Base-by-base conservation (phyloP, 2,888 invertebrate species). In the Belgica antarctica region DNA sequence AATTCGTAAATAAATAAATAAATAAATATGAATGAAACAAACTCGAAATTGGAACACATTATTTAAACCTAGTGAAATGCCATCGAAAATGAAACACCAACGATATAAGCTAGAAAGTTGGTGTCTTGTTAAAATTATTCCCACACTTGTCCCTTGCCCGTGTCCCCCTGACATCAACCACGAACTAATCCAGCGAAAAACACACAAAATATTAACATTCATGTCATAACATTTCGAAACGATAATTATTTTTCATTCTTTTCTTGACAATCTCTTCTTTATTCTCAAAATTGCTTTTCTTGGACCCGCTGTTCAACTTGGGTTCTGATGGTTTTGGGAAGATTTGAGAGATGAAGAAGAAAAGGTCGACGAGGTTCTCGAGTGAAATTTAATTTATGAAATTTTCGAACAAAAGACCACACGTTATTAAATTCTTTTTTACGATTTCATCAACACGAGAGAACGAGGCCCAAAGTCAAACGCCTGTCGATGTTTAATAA, bases 191-290 rank as follows among this genome's bases (percentile, higher is more conserved):
- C 34, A 10, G 34, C 22, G 34, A 62, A 62, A 62, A 62, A 62
- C 62, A 62, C 36, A 62, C 34, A 62, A 62, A 62, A 62, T 34
- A 62, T 62, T 62, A 62, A 62, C 31, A 36, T 36, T 15, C 62
- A 62, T 34, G 62, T 62, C 62, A 62, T 36, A 66, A 66, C 66
- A 66, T 66, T 52, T 66, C 28, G 66, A 47, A 41, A 41, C 66
- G 66, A 66, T 66, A 66, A 66, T 66, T 66, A 66, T 66, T 66
- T 66, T 34, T 41, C 22, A 7, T 63, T 52, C 22, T 52, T 66
- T 63, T 63, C 36, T 63, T 19, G 36, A 22, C 24, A 12, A 19
- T 62, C 24, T n/a, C 34, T 41, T 41, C 5, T 10, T n/a, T n/a
- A 5, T 57, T 34, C 34, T 34, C 34, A 7, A 34, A 8, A 34